Conservation (phyloP, 2,797 vertebrate species). For the Rhadinocentrus ornatus region DNA sequence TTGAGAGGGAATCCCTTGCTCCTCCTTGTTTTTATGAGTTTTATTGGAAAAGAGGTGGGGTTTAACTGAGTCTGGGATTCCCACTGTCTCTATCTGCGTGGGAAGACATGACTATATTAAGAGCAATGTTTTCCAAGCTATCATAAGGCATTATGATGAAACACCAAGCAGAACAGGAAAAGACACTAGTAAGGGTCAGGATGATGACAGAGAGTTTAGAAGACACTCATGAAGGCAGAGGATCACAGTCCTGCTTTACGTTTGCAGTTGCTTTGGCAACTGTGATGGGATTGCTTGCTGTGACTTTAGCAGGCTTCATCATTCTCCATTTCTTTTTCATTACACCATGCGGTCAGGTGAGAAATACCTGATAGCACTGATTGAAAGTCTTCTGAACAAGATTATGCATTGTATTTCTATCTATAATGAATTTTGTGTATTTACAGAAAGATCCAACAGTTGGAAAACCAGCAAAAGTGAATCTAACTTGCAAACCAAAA, state of each 20-base stretch:
- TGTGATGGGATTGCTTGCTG: constrained; percentile 27
- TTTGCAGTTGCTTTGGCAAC: constrained; percentile 1
- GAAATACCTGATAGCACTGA: background rate
- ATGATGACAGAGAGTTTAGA: background rate
- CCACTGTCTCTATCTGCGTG: constrained; percentile 44
- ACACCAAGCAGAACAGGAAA: constrained; percentile 38
- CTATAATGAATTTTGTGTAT: background rate
- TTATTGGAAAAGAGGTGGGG: constrained; percentile 10
- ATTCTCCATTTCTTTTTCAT: background rate
- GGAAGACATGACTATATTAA: constrained; percentile 74
- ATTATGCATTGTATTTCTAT: background rate
- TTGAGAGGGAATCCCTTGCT: constrained; percentile 55
- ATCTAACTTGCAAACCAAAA: background rate
- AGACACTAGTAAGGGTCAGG: constrained; percentile 18
- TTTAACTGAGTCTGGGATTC: constrained; percentile 26
- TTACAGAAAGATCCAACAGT: background rate
- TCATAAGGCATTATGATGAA: constrained; percentile 48
- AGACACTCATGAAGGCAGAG: rapidly evolving
- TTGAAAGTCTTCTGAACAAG: background rate
- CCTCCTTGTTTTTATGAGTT: constrained; percentile 11
- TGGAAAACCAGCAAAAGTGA: background rate
- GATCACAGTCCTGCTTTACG: constrained; percentile 10
- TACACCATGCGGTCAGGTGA: constrained; percentile 47
- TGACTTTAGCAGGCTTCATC: constrained; percentile 22
- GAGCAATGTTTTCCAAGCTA: background rate